Percentiles rank a stretch among this genome's conserved stretches.
Evolutionary conservation across 2,113 vertebrate genomes (phyloP).

Genomic region (Labeo catla): DNA sequence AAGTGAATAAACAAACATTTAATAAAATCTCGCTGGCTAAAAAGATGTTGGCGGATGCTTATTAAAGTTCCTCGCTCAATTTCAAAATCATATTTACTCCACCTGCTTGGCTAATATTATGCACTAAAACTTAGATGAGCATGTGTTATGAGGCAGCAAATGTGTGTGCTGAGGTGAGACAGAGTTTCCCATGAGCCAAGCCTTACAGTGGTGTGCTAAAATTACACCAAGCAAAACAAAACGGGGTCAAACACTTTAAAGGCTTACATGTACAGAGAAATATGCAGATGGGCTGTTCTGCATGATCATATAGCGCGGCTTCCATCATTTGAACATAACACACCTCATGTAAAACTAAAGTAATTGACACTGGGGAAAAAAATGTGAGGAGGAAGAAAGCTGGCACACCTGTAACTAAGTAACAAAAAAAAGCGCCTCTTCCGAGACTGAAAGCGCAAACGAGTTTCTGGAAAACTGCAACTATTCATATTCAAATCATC

Average conservation of each 20-base stretch:
- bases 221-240: conserved; percentile 52
- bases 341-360: background rate
- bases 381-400: background rate
- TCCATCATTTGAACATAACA: background rate
- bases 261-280: conserved; percentile 8
- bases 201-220: conserved; percentile 43
- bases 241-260: conserved; percentile 27
- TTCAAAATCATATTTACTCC: background rate
- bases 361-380: background rate
- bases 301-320: background rate
- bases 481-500: conserved; percentile 41
- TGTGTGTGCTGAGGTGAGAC: conserved; percentile 19
- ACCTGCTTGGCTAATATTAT: background rate
- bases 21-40: background rate
- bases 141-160: conserved; percentile 8
- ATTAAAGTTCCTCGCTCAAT: background rate
- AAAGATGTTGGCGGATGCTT: background rate
- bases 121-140: background rate
- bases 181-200: conserved; percentile 22
- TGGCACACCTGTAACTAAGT: conserved; percentile 28
- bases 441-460: background rate
- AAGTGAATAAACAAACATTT: background rate
- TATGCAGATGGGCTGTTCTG: background rate
- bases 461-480: conserved; percentile 27
- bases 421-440: background rate